A percentile compares a stretch with the other conserved stretches of the same genome.
Conservation (phyloP, 2,113 vertebrate genomes). For the Chitala chitala region DNA sequence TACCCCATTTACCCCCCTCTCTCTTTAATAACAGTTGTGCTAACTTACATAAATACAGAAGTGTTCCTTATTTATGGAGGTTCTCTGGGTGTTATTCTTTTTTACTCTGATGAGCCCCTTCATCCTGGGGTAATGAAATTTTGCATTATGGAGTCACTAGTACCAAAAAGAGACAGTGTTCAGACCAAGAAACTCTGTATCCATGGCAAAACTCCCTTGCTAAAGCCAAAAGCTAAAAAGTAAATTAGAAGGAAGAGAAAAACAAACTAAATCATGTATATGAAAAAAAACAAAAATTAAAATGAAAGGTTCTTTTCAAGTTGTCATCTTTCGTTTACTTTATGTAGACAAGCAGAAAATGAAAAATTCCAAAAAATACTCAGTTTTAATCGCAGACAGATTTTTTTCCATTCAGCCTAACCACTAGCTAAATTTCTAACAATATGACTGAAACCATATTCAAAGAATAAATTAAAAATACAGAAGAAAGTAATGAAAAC, state of each 20-base stretch:
- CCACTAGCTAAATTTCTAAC: slow-evolving; percentile 40
- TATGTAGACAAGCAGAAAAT: neutral
- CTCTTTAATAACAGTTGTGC: slow-evolving; percentile 49
- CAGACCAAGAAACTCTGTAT: neutral
- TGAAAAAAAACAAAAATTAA: neutral
- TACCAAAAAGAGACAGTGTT: neutral
- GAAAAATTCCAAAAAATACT: slow-evolving; percentile 12
- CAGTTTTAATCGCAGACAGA: slow-evolving; percentile 13
- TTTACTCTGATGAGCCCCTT: slow-evolving; percentile 20
- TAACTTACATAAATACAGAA: slow-evolving; percentile 46
- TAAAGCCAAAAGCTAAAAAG: no score
- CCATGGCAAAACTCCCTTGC: neutral
- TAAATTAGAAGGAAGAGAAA: no score
- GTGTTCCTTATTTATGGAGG: slow-evolving; percentile 44
- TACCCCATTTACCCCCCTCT: slow-evolving; percentile 31
- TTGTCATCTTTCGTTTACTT: slow-evolving; percentile 23
- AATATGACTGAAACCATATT: slow-evolving; percentile 41
- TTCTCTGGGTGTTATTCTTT: slow-evolving; percentile 33
- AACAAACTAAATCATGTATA: neutral
- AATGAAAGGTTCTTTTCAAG: slow-evolving; percentile 17
- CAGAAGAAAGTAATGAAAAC: slow-evolving; percentile 44
- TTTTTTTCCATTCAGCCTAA: slow-evolving; percentile 36
- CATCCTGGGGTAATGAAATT: neutral
- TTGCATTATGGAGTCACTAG: neutral
- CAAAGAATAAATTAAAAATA: slow-evolving; percentile 36